Percentiles rank a stretch among this genome's conserved stretches.
Evolutionary conservation across 2,888 invertebrate genomes (phyloP).

Genomic region (Lycocerus yunnanus): DNA sequence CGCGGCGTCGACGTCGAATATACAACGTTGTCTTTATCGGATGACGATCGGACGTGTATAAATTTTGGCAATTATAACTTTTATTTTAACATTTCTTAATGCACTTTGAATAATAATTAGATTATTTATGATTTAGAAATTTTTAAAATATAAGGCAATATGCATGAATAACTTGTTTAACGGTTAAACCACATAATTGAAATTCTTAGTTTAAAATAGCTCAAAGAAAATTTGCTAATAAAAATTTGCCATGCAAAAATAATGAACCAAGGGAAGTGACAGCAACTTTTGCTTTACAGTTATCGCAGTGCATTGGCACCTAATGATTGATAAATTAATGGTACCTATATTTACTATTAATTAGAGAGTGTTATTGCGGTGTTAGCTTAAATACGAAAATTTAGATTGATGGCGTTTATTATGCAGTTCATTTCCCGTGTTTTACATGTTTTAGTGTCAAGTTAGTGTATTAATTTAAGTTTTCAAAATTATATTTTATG

Average conservation of each 20-base stretch:
- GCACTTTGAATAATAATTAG: background rate
- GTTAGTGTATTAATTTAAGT: background rate
- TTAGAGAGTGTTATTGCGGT: background rate
- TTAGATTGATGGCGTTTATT: background rate
- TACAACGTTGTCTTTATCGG: background rate
- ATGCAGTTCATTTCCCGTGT: background rate
- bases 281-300: background rate
- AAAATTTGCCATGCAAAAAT: constrained; percentile 5
- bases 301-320: background rate
- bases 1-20: background rate
- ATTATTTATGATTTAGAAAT: background rate
- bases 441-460: background rate
- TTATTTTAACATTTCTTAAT: background rate
- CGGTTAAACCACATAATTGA: background rate
- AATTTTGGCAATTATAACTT: background rate
- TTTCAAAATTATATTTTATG: background rate
- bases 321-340: background rate
- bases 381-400: background rate
- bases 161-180: background rate
- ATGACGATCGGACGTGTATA: background rate
- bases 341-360: background rate
- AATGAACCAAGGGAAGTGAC: constrained; percentile 2
- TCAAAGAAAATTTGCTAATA: constrained; percentile 12
- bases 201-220: constrained; percentile 10
- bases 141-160: background rate